Percentiles rank a stretch among this genome's conserved stretches.
phyloP scores from a whole-genome alignment of 2,888 invertebrate species.

The Campaea margaritaria region DNA sequence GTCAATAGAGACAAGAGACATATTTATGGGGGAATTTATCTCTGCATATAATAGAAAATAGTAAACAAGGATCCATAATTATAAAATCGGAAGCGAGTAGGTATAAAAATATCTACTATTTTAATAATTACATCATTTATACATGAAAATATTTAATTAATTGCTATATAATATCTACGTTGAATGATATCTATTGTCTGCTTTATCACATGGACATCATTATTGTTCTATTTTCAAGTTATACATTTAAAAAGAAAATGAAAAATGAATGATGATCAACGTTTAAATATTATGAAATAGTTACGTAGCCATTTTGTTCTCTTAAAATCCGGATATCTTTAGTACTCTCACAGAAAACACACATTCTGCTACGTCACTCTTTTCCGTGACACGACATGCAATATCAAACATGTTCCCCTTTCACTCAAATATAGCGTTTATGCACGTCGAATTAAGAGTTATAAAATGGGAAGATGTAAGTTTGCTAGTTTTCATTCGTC shows the following conservation, averaged over 20 bases:
- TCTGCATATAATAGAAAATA: not conserved
- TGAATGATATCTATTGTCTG: no score
- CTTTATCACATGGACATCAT: no score
- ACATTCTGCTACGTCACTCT: constrained; percentile 57
- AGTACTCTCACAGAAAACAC: constrained; percentile 54
- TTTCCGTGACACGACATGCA: constrained; percentile 35
- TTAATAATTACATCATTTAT: no score
- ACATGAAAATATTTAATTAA: no score
- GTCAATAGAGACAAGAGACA: constrained; percentile 21
- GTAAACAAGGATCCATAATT: not conserved
- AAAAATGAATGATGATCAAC: no score
- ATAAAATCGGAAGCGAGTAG: not conserved
- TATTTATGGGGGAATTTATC: constrained; percentile 20
- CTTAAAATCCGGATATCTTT: constrained; percentile 46
- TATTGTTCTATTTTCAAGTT: no score
- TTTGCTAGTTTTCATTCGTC: constrained; percentile 58
- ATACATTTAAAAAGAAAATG: no score
- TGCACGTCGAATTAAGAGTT: constrained; percentile 26
- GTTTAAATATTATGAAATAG: no score
- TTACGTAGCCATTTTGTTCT: no score
- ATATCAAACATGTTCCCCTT: constrained; percentile 21
- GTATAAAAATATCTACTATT: no score
- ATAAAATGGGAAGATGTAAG: constrained; percentile 32
- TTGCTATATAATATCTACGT: no score
- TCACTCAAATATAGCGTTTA: constrained; percentile 41